These are phyloP conservation scores for Gonatopus flavifemur DNA, from an alignment of 1,140 invertebrate genomes.

Conservation along the genomic window DNA sequence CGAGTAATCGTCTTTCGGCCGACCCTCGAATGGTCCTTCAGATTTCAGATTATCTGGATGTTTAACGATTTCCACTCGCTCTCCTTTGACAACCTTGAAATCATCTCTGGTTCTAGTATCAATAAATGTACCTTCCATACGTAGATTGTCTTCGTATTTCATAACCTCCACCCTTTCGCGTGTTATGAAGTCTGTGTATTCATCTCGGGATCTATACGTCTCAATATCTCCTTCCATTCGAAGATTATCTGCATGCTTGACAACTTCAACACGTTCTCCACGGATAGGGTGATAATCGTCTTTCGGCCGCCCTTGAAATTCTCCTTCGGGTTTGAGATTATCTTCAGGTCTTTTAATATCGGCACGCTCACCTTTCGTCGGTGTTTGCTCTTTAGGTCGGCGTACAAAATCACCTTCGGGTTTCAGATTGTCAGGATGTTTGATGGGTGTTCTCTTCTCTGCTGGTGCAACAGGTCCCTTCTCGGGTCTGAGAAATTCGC, in stretches of 20 bases:
- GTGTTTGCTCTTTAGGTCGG: conserved; percentile 47
- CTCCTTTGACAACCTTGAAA: conserved; percentile 60
- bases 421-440: conserved; percentile 58
- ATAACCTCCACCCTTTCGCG: conserved; percentile 33
- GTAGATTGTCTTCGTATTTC: conserved; percentile 58
- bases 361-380: conserved; percentile 51
- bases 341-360: conserved; percentile 62
- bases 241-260: conserved; percentile 47
- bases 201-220: conserved; percentile 47
- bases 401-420: conserved; percentile 64
- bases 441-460: conserved; percentile 55
- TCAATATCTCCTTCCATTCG: conserved; percentile 52
- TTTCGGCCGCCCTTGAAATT: conserved; percentile 60
- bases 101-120: conserved; percentile 56
- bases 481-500: conserved; percentile 59
- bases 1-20: conserved; percentile 26
- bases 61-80: conserved; percentile 64
- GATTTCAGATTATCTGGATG: conserved; percentile 68
- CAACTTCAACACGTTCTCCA: conserved; percentile 58
- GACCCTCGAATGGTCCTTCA: conserved; percentile 65
- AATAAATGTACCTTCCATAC: conserved; percentile 67
- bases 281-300: conserved; percentile 28
- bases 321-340: conserved; percentile 70
- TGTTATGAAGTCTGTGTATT: conserved; percentile 39
- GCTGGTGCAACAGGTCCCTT: conserved; percentile 58